Evolutionary conservation across 2,113 vertebrate genomes (phyloP).

Genomic region (Anguilla rostrata): DNA sequence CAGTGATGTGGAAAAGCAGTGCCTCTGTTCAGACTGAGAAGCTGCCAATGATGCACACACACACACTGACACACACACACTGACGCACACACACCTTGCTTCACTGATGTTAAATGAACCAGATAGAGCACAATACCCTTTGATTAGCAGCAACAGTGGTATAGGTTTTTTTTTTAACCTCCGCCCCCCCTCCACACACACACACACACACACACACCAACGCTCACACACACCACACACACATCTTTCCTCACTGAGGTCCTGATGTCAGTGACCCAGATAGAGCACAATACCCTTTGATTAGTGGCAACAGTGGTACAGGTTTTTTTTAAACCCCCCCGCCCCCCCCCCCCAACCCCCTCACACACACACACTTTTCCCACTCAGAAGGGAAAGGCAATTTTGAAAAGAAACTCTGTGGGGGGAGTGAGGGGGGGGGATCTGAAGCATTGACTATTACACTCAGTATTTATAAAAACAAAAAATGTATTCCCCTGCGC

Average conservation of each 20-base stretch:
- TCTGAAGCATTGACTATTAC: background rate
- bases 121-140: background rate
- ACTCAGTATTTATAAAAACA: background rate
- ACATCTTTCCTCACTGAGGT: background rate
- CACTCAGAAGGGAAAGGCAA: background rate
- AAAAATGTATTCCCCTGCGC: background rate
- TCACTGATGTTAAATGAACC: too few relatives aligned
- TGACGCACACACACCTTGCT: background rate
- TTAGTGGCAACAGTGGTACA: background rate
- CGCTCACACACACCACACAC: background rate
- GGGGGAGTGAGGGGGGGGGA: background rate
- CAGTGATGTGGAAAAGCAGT: too few relatives aligned
- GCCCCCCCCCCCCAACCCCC: background rate
- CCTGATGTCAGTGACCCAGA: background rate
- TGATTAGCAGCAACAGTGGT: too few relatives aligned
- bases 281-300: background rate
- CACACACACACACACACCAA: too few relatives aligned
- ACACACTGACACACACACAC: background rate
- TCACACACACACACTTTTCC: background rate
- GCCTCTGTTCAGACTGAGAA: too few relatives aligned
- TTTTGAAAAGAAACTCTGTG: background rate
- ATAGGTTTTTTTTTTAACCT: too few relatives aligned
- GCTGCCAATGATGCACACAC: too few relatives aligned
- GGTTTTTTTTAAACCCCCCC: background rate
- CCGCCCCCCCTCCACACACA: too few relatives aligned